Base-by-base conservation (phyloP, 2,797 vertebrate species). In the Pogonophryne albipinna region DNA sequence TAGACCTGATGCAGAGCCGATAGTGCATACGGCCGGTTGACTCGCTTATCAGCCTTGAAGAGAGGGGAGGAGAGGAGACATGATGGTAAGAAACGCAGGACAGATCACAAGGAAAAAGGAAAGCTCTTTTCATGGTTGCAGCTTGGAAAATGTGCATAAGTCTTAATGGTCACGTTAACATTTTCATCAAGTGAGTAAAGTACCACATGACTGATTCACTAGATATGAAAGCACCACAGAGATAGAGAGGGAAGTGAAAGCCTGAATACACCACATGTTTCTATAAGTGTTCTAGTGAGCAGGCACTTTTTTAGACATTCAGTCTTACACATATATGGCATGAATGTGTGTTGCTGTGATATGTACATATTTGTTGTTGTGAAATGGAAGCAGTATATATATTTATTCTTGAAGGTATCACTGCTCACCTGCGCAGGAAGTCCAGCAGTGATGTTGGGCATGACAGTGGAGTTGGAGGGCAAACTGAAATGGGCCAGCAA, bases 401-500 rank as follows among this genome's bases (percentile, higher is more conserved):
- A 51, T 2, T 46, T 5, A 41, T 63, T 72, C 23, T 16, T 2
- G 11, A 38, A 3, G 11, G 20, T 15, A 8, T 42, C 1, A 1
- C 31, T 52, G 19, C 77, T 82, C 56, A 93, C 84, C 84, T 95
- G 92, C 67, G 95, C 95, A 3, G 96, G 96, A 66, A 96, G 90
- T 38, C 96, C 96, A 83, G 96, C 93, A 0, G 95, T 96, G 91
- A 97, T 95, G 85, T 95, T 95, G 91, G 91, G 95, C 90, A 94
- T 94, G 56, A 94, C 92, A 69, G 92, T 86, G 16, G 92, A 79
- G 27, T 93, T 82, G 59, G 74, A 55, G 13, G 86, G 89, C 85
- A 95, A 66, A 17, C 91, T 86, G 60, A 95, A 94, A 66, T 94
- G 94, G 60, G 95, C 89, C 92, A 93, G 51, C 53, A 89, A 38